Evolutionary conservation across 2,113 vertebrate genomes (phyloP).

Genomic region (Scomber colias): DNA sequence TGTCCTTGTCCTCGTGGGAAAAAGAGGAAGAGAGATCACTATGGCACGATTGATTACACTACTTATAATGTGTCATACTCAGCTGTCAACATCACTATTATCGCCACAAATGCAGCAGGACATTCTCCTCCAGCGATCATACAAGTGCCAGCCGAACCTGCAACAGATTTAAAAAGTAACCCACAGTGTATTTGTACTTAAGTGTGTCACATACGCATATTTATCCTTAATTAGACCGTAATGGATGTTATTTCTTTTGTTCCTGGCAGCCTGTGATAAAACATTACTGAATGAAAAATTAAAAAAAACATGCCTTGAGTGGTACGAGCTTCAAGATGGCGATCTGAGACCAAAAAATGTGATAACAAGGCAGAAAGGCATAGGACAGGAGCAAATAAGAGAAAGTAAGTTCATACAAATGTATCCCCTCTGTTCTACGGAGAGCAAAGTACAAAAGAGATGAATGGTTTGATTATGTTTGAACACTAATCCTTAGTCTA

Average conservation of each 20-base stretch:
- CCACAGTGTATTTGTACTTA: background rate
- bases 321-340: slow-evolving; percentile 67
- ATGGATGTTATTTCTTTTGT: background rate
- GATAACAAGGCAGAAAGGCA: background rate
- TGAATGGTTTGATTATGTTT: background rate
- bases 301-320: slow-evolving; percentile 65
- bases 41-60: background rate
- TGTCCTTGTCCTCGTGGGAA: slow-evolving; percentile 48
- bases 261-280: slow-evolving; percentile 65
- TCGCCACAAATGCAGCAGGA: slow-evolving; percentile 65
- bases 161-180: slow-evolving; percentile 63
- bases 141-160: slow-evolving; percentile 24
- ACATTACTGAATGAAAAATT: background rate
- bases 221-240: background rate
- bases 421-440: background rate
- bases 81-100: slow-evolving; percentile 63
- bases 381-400: background rate
- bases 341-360: slow-evolving; percentile 33
- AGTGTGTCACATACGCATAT: background rate
- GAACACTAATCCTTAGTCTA: background rate
- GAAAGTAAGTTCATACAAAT: slow-evolving; percentile 42
- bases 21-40: background rate
- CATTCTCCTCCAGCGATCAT: slow-evolving; percentile 47
- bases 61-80: slow-evolving; percentile 51
- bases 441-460: background rate